These are phyloP conservation scores for Tribolium madens DNA, from an alignment of 1,140 invertebrate species.

Conservation along the genomic window DNA sequence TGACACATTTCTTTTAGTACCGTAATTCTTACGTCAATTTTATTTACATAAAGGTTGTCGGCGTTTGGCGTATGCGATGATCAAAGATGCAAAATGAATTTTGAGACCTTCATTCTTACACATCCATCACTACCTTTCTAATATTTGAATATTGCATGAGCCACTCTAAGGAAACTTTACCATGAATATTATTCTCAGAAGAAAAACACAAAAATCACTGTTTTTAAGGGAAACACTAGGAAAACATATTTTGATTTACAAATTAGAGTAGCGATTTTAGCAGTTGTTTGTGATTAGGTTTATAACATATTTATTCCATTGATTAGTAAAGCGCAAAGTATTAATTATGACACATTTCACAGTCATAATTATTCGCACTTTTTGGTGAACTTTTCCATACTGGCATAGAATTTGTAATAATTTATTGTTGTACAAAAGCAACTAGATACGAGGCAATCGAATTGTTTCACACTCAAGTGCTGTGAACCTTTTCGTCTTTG, in stretches of 20 bases:
- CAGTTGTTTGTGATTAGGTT: no score
- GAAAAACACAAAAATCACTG: not conserved
- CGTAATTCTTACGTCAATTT: not conserved
- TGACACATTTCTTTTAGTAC: not conserved
- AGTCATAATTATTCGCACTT: not conserved
- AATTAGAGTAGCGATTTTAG: no score
- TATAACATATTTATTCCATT: not conserved
- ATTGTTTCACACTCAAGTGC: not conserved
- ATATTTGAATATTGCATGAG: slow-evolving; percentile 25
- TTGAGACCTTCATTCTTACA: not conserved
- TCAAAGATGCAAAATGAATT: not conserved
- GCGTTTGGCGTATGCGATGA: not conserved
- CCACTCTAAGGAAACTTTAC: not conserved
- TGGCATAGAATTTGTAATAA: no score
- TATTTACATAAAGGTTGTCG: not conserved
- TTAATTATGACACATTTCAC: not conserved
- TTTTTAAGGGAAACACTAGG: no score
- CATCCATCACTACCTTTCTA: slow-evolving; percentile 19
- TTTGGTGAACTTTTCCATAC: no score
- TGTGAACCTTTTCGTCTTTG: not conserved
- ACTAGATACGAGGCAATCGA: no score
- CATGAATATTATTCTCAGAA: not conserved
- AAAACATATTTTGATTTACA: no score
- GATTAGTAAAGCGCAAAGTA: not conserved
- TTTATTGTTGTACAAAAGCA: not conserved